Base-by-base conservation (phyloP, 2,888 invertebrate species). In the Stomorhina lunata region DNA sequence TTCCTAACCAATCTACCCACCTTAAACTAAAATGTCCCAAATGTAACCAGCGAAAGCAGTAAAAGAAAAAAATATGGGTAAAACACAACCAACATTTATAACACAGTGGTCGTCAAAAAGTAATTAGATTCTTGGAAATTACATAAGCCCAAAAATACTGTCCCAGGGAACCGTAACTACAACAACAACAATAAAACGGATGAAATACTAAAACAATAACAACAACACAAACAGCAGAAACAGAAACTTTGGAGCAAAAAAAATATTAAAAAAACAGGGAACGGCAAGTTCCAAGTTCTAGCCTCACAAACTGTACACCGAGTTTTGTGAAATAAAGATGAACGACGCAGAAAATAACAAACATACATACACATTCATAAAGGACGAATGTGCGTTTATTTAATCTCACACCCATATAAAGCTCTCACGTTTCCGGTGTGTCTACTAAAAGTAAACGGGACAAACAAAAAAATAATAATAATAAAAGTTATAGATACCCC, bases 81-180 rank as follows among this genome's bases (percentile, higher is more conserved):
- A 53, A 32, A 29, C 6, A 17, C 12, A 37, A 40, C 1, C 32
- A 50, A 3, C 25, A 61, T 32, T 22, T 45, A 57, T 32, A 71
- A 55, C 63, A 65, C 77, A 84, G 55, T 57, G 72, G 86, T 87
- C 87, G 86, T 89, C 86, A 85, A 85, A 87, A 89, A 86, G 88
- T 88, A 88, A 89, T 89, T 88, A 88, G 89, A 88, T 88, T 89
- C 85, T 84, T 87, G 84, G 87, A 84, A 87, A 87, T 89, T 87
- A 86, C 85, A 86, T 85, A 87, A 88, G 85, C 86, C 84, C 85
- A 85, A 88, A 85, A 68, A 66, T 85, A 85, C 85, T 65, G 80
- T 76, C 65, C 69, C 63, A 81, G 66, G 53, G 79, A 63, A 80
- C 65, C 45, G 50, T 66, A 48, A 22, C 59, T 43, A 72, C 59